Conservation (phyloP, 2,113 vertebrate genomes). For the Poeciliopsis turrubarensis region DNA sequence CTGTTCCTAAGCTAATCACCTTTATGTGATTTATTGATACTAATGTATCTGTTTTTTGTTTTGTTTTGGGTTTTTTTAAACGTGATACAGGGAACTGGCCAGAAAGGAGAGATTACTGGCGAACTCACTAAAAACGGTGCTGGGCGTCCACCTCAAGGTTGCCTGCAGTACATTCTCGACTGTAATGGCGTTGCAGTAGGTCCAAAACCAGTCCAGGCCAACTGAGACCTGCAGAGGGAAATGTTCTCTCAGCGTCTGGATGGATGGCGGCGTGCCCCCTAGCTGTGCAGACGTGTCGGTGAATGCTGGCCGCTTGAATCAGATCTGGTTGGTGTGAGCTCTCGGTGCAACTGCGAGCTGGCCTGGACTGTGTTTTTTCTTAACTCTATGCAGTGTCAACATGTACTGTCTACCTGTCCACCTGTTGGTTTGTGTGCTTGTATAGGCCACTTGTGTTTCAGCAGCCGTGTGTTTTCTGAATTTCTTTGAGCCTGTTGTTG, state of each 20-base stretch:
- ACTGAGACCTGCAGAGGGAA: constrained; percentile 80
- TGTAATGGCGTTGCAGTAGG: constrained; percentile 96
- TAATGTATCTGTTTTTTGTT: constrained; percentile 44
- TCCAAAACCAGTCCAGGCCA: constrained; percentile 94
- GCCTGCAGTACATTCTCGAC: constrained; percentile 99
- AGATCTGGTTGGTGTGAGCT: constrained; percentile 73
- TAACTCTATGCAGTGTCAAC: constrained; percentile 92
- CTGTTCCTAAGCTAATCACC: not conserved
- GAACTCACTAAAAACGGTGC: constrained; percentile 86
- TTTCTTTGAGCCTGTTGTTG: constrained; percentile 86
- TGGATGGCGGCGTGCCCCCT: constrained; percentile 69
- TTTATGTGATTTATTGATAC: not conserved
- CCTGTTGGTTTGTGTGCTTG: constrained; percentile 89
- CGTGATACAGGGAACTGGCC: constrained; percentile 81
- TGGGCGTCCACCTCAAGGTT: constrained; percentile 93
- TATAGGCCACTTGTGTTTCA: constrained; percentile 86
- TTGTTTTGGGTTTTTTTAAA: too few relatives aligned
- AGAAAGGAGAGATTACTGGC: constrained; percentile 84
- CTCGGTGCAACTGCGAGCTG: constrained; percentile 79
- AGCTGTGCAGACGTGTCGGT: constrained; percentile 60
- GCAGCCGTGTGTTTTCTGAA: constrained; percentile 79
- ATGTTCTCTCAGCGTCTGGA: constrained; percentile 37
- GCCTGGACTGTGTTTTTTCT: constrained; percentile 86
- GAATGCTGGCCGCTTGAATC: constrained; percentile 62
- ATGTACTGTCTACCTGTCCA: constrained; percentile 85